Conservation (phyloP, 2,797 vertebrate species). For the Thalassophryne amazonica region DNA sequence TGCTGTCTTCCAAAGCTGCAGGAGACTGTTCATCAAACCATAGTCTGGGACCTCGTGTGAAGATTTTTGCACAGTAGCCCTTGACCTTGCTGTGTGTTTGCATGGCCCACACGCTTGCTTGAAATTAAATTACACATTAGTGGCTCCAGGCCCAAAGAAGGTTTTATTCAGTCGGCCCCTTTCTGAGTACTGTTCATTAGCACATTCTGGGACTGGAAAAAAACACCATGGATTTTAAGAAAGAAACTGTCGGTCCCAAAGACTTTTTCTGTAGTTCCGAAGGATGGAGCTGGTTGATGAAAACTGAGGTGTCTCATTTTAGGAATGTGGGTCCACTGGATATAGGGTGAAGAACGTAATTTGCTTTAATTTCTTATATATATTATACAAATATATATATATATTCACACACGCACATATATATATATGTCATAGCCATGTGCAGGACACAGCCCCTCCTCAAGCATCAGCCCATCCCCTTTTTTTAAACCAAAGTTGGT, state of each 20-base stretch:
- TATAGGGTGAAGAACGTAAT: too few relatives aligned
- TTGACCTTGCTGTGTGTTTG: slow-evolving; percentile 66
- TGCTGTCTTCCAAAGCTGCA: slow-evolving; percentile 48
- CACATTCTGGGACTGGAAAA: slow-evolving; percentile 37
- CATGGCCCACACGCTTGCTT: slow-evolving; percentile 62
- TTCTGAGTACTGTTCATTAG: slow-evolving; percentile 49
- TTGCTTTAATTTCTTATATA: too few relatives aligned
- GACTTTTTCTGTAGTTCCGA: slow-evolving; percentile 31
- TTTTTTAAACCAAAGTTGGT: too few relatives aligned
- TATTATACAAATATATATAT: too few relatives aligned
- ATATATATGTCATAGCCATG: too few relatives aligned
- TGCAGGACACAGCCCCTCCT: too few relatives aligned
- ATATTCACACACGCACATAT: too few relatives aligned
- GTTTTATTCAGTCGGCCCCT: slow-evolving; percentile 70
- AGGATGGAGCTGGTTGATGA: slow-evolving; percentile 3
- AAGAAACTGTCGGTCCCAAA: slow-evolving; percentile 49
- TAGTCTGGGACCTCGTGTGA: slow-evolving; percentile 54
- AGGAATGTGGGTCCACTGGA: too few relatives aligned
- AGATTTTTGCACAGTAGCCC: slow-evolving; percentile 64
- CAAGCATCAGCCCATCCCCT: too few relatives aligned
- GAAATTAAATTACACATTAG: slow-evolving; percentile 80
- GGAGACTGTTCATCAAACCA: slow-evolving; percentile 66
- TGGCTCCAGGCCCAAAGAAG: slow-evolving; percentile 58
- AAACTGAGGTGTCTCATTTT: slow-evolving; percentile 33
- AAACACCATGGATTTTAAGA: slow-evolving; percentile 59